Evolutionary conservation across 1,140 invertebrate species (phyloP).

Genomic region (Lithobius niger): DNA sequence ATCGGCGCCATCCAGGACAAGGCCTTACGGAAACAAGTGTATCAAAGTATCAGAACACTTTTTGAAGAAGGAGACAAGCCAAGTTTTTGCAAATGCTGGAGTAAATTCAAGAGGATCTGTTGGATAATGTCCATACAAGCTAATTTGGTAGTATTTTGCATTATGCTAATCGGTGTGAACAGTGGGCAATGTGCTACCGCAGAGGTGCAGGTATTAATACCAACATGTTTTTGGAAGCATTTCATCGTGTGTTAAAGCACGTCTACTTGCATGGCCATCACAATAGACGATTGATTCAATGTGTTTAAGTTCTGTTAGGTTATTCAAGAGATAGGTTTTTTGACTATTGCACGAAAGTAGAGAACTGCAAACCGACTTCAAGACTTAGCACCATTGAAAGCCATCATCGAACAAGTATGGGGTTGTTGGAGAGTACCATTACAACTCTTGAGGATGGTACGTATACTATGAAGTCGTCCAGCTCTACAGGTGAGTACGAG

Average conservation of each 20-base stretch:
- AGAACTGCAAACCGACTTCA: neutral
- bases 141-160: neutral
- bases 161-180: neutral
- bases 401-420: neutral
- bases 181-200: neutral
- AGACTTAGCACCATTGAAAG: neutral
- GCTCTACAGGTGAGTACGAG: neutral
- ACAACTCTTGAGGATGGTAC: neutral
- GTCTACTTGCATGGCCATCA: neutral
- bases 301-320: neutral
- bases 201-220: neutral
- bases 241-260: neutral
- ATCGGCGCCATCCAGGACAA: no score
- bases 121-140: neutral
- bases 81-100: neutral
- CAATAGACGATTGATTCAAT: neutral
- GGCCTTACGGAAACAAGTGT: neutral
- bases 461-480: neutral
- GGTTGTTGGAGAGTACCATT: no score
- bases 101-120: neutral
- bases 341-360: neutral
- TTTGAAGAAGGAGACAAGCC: neutral
- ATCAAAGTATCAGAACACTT: neutral
- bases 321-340: neutral
- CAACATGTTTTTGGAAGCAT: neutral